Conservation (phyloP, 2,888 invertebrate genomes). For the Xanthia icteritia region DNA sequence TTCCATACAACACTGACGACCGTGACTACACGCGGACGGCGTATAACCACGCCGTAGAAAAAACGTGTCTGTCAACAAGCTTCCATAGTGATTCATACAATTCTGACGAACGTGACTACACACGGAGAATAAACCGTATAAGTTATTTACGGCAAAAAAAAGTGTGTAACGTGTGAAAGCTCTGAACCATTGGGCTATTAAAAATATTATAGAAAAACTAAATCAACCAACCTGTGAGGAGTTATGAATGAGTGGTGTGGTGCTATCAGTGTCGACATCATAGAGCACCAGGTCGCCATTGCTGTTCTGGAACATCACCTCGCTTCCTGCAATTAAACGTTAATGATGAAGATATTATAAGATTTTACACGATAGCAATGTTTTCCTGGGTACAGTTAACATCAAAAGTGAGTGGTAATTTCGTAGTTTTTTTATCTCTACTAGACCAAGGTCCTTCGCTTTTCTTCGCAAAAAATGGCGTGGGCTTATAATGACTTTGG, state of each 20-base stretch:
- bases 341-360: conserved; percentile 9
- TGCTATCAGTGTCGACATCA: conserved; percentile 85
- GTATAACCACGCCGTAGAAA: too few species aligned
- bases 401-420: background rate
- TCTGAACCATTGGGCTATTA: too few species aligned
- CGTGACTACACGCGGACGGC: too few species aligned
- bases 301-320: conserved; percentile 91
- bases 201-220: background rate
- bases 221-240: conserved; percentile 81
- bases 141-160: too few species aligned
- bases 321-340: conserved; percentile 89
- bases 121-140: too few species aligned
- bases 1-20: too few species aligned
- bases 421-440: background rate
- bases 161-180: background rate
- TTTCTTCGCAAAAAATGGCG: background rate
- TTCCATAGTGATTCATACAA: too few species aligned
- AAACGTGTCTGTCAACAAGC: too few species aligned
- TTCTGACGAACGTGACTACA: too few species aligned
- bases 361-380: conserved; percentile 2
- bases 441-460: too few species aligned
- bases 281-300: conserved; percentile 90
- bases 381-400: conserved; percentile 10
- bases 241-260: conserved; percentile 84
- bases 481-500: background rate